Percentiles rank a stretch among this genome's conserved stretches.
These are phyloP conservation scores for Euclidia mi DNA, from an alignment of 2,888 invertebrate species.

Conservation along the genomic window DNA sequence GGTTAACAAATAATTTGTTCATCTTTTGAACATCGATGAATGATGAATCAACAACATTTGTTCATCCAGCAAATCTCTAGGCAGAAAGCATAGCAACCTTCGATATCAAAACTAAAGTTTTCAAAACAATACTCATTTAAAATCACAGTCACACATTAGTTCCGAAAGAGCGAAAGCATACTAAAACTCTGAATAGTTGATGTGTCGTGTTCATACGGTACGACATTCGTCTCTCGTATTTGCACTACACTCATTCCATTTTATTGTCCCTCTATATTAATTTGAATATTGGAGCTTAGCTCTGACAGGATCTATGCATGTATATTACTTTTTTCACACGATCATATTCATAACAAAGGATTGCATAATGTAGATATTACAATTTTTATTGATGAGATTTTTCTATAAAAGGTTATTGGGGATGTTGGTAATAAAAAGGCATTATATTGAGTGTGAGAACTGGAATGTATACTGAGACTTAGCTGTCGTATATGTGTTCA, in stretches of 20 bases:
- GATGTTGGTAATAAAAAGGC: no score
- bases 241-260: constrained; percentile 40
- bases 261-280: constrained; percentile 28
- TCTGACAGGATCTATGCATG: constrained; percentile 10
- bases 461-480: no score
- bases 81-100: no score
- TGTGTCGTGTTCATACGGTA: constrained; percentile 54
- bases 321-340: constrained; percentile 20
- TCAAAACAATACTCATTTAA: no score
- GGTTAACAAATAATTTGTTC: no score
- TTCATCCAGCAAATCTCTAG: no score
- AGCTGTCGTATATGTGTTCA: no score
- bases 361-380: constrained; percentile 22
- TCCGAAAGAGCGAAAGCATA: constrained; percentile 20
- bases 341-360: constrained; percentile 13
- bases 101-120: no score
- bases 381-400: constrained; percentile 20
- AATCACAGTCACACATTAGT: no score
- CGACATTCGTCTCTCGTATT: constrained; percentile 56
- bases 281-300: constrained; percentile 30
- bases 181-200: constrained; percentile 64
- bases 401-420: neutral
- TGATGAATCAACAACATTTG: no score
- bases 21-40: no score
- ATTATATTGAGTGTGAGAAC: no score